Percentiles rank a stretch among this genome's conserved stretches.
Evolutionary conservation across 2,888 invertebrate genomes (phyloP).

Genomic region (Epistrophe eligans): DNA sequence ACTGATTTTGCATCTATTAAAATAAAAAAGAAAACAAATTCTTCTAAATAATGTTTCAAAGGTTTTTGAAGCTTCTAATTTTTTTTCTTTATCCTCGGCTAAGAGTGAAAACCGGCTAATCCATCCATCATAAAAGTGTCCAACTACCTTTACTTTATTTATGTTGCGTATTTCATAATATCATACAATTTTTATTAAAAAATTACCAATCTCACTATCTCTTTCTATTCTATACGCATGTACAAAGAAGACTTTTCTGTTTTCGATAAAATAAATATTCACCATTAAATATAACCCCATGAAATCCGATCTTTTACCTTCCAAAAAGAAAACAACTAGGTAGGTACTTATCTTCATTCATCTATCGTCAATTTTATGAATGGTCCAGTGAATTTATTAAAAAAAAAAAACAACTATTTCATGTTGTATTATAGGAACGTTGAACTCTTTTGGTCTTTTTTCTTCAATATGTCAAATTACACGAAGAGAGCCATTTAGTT

Average conservation of each 20-base stretch:
- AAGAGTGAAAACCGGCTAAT: too few relatives aligned
- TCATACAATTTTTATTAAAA: too few relatives aligned
- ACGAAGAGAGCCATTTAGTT: constrained; percentile 39
- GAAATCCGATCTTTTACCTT: constrained; percentile 53
- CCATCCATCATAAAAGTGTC: too few relatives aligned
- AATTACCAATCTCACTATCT: neutral
- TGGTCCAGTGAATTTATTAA: constrained; percentile 70
- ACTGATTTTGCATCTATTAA: too few relatives aligned
- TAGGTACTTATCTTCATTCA: constrained; percentile 57
- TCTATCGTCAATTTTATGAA: constrained; percentile 65
- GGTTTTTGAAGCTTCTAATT: too few relatives aligned
- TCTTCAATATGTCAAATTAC: constrained; percentile 28
- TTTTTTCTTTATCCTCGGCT: too few relatives aligned
- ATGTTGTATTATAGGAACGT: constrained; percentile 23
- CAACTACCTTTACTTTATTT: too few relatives aligned
- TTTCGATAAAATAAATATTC: neutral
- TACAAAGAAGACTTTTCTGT: neutral
- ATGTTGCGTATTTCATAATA: too few relatives aligned
- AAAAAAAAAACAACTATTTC: constrained; percentile 23
- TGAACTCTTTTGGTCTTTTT: constrained; percentile 50
- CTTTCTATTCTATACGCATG: neutral
- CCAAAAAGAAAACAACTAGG: constrained; percentile 9
- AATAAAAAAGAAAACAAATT: too few relatives aligned
- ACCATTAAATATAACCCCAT: neutral
- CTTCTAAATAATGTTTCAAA: too few relatives aligned